A percentile compares a stretch with the other conserved stretches of the same genome.
phyloP scores from a whole-genome alignment of 2,797 vertebrate species.

The Melanotaenia trifasciata region DNA sequence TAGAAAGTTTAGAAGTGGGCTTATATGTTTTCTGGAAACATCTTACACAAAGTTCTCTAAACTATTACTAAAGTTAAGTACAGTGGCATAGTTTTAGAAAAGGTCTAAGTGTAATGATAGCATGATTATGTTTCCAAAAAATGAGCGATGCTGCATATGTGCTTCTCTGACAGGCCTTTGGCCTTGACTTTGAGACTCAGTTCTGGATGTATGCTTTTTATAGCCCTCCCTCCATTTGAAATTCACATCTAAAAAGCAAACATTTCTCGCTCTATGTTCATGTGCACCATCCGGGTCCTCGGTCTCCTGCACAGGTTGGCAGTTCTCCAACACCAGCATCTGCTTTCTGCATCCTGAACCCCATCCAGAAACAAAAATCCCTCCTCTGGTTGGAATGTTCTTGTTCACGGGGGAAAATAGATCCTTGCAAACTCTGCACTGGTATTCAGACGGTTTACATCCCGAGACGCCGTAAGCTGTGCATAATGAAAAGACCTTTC shows the following conservation, averaged over 20 bases:
- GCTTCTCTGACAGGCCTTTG: conserved; percentile 53
- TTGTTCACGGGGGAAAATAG: conserved; percentile 63
- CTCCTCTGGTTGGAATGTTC: conserved; percentile 70
- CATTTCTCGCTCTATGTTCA: conserved; percentile 68
- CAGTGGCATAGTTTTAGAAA: conserved; percentile 8
- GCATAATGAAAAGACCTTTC: conserved; percentile 68
- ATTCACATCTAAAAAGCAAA: conserved; percentile 77
- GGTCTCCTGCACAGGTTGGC: conserved; percentile 73
- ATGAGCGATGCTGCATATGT: conserved; percentile 42
- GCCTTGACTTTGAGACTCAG: conserved; percentile 53
- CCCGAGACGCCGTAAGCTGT: conserved; percentile 48
- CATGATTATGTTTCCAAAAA: conserved; percentile 34
- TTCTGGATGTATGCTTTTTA: conserved; percentile 70
- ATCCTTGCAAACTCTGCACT: conserved; percentile 45
- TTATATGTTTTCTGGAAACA: conserved; percentile 3
- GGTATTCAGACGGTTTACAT: conserved; percentile 51
- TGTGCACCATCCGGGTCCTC: conserved; percentile 60
- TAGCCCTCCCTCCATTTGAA: conserved; percentile 68
- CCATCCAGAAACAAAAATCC: conserved; percentile 66
- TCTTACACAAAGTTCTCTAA: neutral
- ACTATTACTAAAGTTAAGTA: conserved; percentile 14
- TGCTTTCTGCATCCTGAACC: conserved; percentile 75
- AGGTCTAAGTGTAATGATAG: conserved; percentile 21
- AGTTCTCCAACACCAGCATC: conserved; percentile 70
- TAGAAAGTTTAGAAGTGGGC: conserved; percentile 1